phyloP scores from a whole-genome alignment of 2,113 vertebrate genomes.

The Melanocharis versteri region DNA sequence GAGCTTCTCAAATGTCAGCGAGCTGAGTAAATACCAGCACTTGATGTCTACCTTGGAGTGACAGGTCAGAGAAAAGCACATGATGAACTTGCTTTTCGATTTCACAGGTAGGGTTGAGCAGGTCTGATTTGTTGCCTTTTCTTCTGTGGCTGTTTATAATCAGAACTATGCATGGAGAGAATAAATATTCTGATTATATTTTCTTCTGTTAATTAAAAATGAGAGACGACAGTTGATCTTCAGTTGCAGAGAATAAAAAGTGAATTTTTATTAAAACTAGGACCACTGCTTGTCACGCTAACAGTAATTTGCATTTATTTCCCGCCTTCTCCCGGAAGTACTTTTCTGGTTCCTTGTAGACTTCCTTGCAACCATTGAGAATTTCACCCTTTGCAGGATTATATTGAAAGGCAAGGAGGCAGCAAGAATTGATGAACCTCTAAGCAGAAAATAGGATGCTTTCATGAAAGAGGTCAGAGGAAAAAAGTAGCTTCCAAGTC shows the following conservation, averaged over 20 bases:
- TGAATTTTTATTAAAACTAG: background rate
- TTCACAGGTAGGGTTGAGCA: fast-evolving
- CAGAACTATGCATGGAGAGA: background rate
- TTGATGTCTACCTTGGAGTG: background rate
- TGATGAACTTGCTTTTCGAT: background rate
- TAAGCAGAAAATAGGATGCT: background rate
- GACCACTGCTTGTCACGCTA: background rate
- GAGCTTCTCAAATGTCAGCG: background rate
- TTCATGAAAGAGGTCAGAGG: background rate
- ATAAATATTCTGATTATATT: background rate
- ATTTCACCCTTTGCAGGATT: background rate
- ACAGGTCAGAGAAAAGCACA: background rate
- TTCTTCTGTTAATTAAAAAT: background rate
- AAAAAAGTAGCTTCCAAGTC: background rate
- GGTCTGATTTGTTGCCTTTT: background rate
- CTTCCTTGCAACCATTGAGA: background rate
- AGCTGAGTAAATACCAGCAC: background rate
- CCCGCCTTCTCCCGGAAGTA: background rate
- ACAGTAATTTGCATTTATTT: background rate
- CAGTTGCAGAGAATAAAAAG: background rate
- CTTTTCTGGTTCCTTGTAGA: background rate
- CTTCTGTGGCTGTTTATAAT: background rate
- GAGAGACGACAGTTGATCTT: background rate
- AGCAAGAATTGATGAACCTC: background rate
- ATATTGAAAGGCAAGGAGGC: background rate